Percentiles rank a stretch among this genome's conserved stretches.
These are phyloP conservation scores for Pogona vitticeps DNA, from an alignment of 2,113 vertebrate genomes.

Conservation along the genomic window DNA sequence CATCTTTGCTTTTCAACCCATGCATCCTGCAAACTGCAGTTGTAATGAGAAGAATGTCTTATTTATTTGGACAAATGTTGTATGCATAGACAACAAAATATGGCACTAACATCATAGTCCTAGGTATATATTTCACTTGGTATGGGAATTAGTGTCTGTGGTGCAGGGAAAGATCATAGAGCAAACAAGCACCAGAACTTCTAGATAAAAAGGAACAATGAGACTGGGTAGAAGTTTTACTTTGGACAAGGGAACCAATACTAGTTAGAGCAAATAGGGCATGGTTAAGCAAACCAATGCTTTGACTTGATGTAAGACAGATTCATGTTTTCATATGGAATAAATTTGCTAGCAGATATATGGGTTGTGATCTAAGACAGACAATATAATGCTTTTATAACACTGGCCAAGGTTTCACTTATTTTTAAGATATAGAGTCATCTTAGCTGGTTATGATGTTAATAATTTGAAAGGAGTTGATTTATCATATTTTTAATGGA, in stretches of 20 bases:
- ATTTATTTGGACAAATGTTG: slow-evolving; percentile 43
- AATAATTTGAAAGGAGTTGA: too few relatives aligned
- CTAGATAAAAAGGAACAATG: not conserved
- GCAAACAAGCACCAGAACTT: not conserved
- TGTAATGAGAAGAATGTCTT: slow-evolving; percentile 50
- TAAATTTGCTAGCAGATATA: too few relatives aligned
- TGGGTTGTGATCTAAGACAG: too few relatives aligned
- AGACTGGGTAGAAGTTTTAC: not conserved
- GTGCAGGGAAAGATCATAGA: too few relatives aligned
- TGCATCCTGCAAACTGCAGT: not conserved
- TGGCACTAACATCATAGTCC: slow-evolving; percentile 17
- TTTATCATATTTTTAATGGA: too few relatives aligned
- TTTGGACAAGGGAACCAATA: not conserved
- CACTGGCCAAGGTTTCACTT: too few relatives aligned
- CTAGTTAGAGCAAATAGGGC: not conserved
- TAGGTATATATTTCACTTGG: too few relatives aligned
- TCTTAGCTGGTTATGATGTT: too few relatives aligned
- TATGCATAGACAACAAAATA: slow-evolving; percentile 41
- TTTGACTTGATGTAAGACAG: not conserved
- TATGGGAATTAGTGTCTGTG: not conserved
- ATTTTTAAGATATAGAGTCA: too few relatives aligned
- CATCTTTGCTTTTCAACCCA: slow-evolving; percentile 51
- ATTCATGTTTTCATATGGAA: not conserved
- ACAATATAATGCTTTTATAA: too few relatives aligned
- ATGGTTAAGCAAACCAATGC: not conserved